Conservation (phyloP, 1,140 invertebrate species). For the Pogonomyrmex barbatus region DNA sequence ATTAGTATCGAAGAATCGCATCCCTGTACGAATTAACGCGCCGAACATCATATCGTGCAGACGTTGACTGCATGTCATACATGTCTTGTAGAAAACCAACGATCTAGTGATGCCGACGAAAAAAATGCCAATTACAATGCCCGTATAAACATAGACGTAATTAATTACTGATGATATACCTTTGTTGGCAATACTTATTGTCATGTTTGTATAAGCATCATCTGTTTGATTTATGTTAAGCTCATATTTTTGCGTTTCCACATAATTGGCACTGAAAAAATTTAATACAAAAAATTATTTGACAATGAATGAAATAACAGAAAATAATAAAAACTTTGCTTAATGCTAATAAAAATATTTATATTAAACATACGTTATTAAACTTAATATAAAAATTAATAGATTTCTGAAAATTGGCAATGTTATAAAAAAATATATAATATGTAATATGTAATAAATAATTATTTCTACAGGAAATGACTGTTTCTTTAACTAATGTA, state of each 20-base stretch:
- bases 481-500: not conserved
- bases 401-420: not conserved
- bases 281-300: not conserved
- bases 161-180: conserved; percentile 70
- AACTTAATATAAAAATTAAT: not conserved
- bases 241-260: conserved; percentile 70
- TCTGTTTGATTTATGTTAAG: not conserved
- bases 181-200: not conserved
- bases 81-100: conserved; percentile 88
- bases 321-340: not conserved
- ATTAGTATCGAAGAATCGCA: conserved; percentile 93
- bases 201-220: conserved; percentile 40
- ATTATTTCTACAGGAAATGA: not conserved
- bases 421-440: not conserved
- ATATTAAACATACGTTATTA: not conserved
- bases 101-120: conserved; percentile 85
- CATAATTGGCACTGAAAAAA: conserved; percentile 71
- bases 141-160: conserved; percentile 86
- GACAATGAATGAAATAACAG: too few species aligned
- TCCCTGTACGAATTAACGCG: conserved; percentile 87
- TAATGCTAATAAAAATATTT: not conserved
- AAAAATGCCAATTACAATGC: conserved; percentile 85
- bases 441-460: not conserved
- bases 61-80: conserved; percentile 88
- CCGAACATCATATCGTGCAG: conserved; percentile 90